Evolutionary conservation across 2,888 invertebrate species (phyloP).

Genomic region (Drosophila phalerata): DNA sequence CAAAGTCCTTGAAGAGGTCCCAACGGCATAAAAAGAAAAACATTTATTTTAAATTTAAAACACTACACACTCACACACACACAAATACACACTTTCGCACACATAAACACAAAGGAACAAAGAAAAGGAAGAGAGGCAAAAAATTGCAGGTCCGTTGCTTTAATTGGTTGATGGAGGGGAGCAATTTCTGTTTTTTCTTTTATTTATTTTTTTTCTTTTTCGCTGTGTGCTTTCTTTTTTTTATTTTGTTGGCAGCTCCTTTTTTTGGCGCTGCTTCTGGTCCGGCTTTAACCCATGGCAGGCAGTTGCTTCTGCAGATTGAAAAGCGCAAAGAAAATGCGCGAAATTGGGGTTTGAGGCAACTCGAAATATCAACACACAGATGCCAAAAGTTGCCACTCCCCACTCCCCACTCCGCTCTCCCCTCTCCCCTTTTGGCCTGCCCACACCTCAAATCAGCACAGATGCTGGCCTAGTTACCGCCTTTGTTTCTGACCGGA

Average conservation of each 20-base stretch:
- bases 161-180: slow-evolving; percentile 65
- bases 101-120: slow-evolving; percentile 28
- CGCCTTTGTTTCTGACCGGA: slow-evolving; percentile 71
- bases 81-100: slow-evolving; percentile 23
- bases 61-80: slow-evolving; percentile 46
- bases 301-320: slow-evolving; percentile 42
- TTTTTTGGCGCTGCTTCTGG: slow-evolving; percentile 19
- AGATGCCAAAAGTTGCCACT: slow-evolving; percentile 63
- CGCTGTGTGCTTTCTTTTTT: slow-evolving; percentile 1
- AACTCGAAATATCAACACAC: slow-evolving; percentile 63
- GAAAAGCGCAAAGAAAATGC: slow-evolving; percentile 73
- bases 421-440: neutral
- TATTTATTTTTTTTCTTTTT: slow-evolving; percentile 9
- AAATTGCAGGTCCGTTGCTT: slow-evolving; percentile 52
- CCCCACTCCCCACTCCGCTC: slow-evolving; percentile 3
- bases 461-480: slow-evolving; percentile 75
- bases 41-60: slow-evolving; percentile 78
- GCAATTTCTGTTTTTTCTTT: slow-evolving; percentile 27
- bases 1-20: slow-evolving; percentile 25
- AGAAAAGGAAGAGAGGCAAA: slow-evolving; percentile 30
- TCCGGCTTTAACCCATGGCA: slow-evolving; percentile 31
- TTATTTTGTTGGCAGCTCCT: slow-evolving; percentile 12
- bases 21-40: slow-evolving; percentile 54
- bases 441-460: slow-evolving; percentile 50
- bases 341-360: slow-evolving; percentile 29